phyloP scores from a whole-genome alignment of 2,888 invertebrate genomes.

The Drosophila formosana region DNA sequence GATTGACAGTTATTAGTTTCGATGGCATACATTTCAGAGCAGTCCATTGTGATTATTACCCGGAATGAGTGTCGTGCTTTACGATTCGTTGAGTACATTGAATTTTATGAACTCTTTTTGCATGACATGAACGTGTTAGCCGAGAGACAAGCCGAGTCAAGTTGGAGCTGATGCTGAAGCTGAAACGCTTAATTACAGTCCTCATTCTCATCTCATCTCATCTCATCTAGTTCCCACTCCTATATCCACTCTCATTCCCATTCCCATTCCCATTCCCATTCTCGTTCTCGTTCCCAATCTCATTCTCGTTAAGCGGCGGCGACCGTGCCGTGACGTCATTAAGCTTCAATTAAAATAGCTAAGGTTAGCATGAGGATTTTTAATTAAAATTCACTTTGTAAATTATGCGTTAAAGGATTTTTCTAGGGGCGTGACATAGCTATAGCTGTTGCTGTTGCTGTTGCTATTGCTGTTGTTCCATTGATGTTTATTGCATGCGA shows the following conservation, averaged over 20 bases:
- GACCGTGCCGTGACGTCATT: slow-evolving; percentile 70
- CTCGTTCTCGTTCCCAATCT: slow-evolving; percentile 14
- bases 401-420: slow-evolving; percentile 74
- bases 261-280: slow-evolving; percentile 43
- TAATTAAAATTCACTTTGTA: slow-evolving; percentile 81
- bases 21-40: neutral
- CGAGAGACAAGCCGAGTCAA: slow-evolving; percentile 51
- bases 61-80: slow-evolving; percentile 2
- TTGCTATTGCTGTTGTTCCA: slow-evolving; percentile 29
- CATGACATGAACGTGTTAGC: slow-evolving; percentile 57
- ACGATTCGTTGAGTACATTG: slow-evolving; percentile 14
- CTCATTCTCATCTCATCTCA: slow-evolving; percentile 16
- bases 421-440: slow-evolving; percentile 46
- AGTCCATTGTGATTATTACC: slow-evolving; percentile 1
- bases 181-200: slow-evolving; percentile 72
- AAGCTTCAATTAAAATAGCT: slow-evolving; percentile 80
- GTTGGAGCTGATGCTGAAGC: slow-evolving; percentile 26
- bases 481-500: slow-evolving; percentile 32
- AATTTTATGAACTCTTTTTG: slow-evolving; percentile 70
- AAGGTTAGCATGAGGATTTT: slow-evolving; percentile 78
- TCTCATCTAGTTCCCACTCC: slow-evolving; percentile 14
- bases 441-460: slow-evolving; percentile 26
- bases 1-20: neutral
- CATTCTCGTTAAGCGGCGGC: slow-evolving; percentile 19
- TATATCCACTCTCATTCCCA: slow-evolving; percentile 8